Base-by-base conservation (phyloP, 1,140 invertebrate species). In the Pinna nobilis region DNA sequence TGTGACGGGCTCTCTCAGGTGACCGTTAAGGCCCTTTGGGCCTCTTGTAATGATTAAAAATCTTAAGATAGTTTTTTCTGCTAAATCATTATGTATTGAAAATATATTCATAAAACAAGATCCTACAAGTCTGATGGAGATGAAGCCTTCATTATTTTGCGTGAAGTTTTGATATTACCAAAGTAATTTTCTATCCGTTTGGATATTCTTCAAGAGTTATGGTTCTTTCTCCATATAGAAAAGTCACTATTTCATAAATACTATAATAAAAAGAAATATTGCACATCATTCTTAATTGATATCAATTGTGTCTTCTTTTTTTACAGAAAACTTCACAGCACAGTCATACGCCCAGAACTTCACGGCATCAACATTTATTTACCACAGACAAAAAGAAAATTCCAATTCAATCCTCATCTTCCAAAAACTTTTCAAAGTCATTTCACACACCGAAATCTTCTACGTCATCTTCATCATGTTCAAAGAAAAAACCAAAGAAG, bases 401-500 rank as follows among this genome's bases (percentile, higher is more conserved):
- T 64, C 44, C 57, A 60, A 33, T 71, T 39, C 39, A 61, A 47
- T 51, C 59, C n/a, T 71, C 47, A 44, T 63, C 55, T 30, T 39
- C 33, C 33, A 59, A 32, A 47, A 63, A 37, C 41, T 53, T 44
- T 47, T 59, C 50, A 57, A 59, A 65, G 50, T 37, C 66, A 70
- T 64, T 75, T 51, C 44, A 53, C 51, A 44, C 59, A 41, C 13
- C 49, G 33, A 41, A 49, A 47, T 37, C 37, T 37, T 20, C 39
- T 47, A 55, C 44, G 64, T 49, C 63, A 39, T 57, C 53, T 71
- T 67, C 70, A 66, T 69, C 71, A 76, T 51, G 76, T 78, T 78
- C 79, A 50, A 79, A 79, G 70, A 84, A 85, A 74, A 83, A 84
- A 51, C 65, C 74, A 72, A 84, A 85, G 59, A 83, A 83, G 51